A percentile compares a stretch with the other conserved stretches of the same genome.
phyloP scores from a whole-genome alignment of 2,113 vertebrate species.

The Lynx canadensis region DNA sequence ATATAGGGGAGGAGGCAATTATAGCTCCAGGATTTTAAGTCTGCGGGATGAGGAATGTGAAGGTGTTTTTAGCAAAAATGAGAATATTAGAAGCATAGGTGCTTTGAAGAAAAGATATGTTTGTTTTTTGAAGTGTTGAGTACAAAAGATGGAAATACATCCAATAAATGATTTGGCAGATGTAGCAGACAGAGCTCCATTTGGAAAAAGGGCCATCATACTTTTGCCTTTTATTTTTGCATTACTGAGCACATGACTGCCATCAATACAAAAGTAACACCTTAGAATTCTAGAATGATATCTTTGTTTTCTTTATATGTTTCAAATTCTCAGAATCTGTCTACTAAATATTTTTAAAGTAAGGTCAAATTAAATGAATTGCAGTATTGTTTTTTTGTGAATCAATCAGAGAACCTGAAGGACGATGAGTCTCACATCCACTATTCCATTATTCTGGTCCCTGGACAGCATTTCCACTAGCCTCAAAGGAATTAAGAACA shows the following conservation, averaged over 20 bases:
- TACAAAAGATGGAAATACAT: neutral
- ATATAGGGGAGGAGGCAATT: neutral
- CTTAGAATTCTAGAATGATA: neutral
- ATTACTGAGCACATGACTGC: neutral
- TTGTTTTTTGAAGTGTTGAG: neutral
- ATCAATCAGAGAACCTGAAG: constrained; percentile 27
- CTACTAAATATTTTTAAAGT: constrained; percentile 16
- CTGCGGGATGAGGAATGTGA: neutral
- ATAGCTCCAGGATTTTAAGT: neutral
- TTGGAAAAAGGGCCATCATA: neutral
- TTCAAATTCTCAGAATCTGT: neutral
- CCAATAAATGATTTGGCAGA: neutral
- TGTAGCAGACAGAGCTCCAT: neutral
- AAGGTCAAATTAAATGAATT: neutral
- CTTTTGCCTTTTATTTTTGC: neutral
- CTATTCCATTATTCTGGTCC: neutral
- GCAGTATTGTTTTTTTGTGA: neutral
- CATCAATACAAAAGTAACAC: neutral
- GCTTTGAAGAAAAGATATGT: neutral
- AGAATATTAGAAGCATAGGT: neutral
- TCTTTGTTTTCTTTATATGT: neutral
- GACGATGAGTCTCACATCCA: neutral
- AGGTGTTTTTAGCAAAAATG: neutral
- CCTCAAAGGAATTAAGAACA: neutral
- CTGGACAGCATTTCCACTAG: neutral